Evolutionary conservation across 2,113 vertebrate genomes (phyloP).

Genomic region (Oryzias celebensis): DNA sequence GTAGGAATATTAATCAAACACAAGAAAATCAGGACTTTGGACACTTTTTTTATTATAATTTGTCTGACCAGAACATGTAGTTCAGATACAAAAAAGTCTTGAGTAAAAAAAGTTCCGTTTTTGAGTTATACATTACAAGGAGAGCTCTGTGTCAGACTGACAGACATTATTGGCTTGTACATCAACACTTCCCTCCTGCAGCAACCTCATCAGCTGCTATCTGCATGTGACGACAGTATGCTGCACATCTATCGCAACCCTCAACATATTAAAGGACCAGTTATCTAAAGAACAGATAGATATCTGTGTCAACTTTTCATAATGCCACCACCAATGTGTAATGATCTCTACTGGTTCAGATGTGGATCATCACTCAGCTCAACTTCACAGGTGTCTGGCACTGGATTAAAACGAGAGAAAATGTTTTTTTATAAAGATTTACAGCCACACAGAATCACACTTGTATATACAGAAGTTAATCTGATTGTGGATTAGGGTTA

Average conservation of each 20-base stretch:
- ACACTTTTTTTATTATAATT: neutral
- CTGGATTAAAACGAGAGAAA: too few species aligned
- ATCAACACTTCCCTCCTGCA: conserved; percentile 28
- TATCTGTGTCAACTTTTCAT: conserved; percentile 5
- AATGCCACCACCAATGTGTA: neutral
- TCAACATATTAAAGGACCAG: neutral
- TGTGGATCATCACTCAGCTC: neutral
- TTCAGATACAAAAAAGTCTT: too few species aligned
- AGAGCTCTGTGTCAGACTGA: conserved; percentile 3
- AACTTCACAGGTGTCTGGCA: neutral
- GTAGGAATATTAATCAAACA: neutral
- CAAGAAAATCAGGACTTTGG: neutral
- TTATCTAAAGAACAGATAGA: conserved; percentile 32
- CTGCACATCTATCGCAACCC: conserved; percentile 29
- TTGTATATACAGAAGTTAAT: too few species aligned
- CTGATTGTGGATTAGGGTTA: too few species aligned
- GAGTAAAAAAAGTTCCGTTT: neutral
- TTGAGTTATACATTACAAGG: neutral
- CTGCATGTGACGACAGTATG: conserved; percentile 30
- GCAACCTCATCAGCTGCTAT: conserved; percentile 23
- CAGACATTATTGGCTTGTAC: conserved; percentile 42
- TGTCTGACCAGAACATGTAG: too few species aligned
- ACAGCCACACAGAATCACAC: too few species aligned
- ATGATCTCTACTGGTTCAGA: too few species aligned
- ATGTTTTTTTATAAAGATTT: too few species aligned